Conservation (phyloP, 2,888 invertebrate species). For the Oscheius myriophilus region DNA sequence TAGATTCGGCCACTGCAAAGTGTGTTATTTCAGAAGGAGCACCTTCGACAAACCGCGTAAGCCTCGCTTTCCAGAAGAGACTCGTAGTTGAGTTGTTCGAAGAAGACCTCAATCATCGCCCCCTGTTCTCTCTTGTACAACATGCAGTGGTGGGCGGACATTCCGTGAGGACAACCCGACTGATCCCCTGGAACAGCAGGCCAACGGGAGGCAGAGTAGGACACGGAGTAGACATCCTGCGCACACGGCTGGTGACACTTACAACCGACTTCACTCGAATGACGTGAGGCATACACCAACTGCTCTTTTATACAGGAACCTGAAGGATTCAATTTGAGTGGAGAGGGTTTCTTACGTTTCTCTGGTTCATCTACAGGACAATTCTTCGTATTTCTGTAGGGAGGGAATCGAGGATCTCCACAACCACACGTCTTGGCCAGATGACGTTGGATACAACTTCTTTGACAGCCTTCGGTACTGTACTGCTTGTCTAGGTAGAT, state of each 20-base stretch:
- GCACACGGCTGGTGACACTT: conserved; percentile 68
- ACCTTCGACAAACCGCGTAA: conserved; percentile 53
- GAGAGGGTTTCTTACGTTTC: conserved; percentile 39
- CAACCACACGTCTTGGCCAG: conserved; percentile 63
- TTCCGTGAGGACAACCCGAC: conserved; percentile 59
- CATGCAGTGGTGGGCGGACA: conserved; percentile 58
- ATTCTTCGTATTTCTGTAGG: conserved; percentile 50
- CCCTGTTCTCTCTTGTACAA: conserved; percentile 66
- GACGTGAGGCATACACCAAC: conserved; percentile 52
- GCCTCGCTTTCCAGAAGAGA: conserved; percentile 67
- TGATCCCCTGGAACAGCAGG: conserved; percentile 52
- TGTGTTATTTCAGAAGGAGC: not conserved
- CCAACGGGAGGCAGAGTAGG: conserved; percentile 62
- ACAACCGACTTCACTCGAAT: conserved; percentile 52
- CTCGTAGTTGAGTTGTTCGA: conserved; percentile 69
- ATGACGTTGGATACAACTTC: conserved; percentile 64
- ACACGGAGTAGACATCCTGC: conserved; percentile 65
- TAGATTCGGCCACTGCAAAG: conserved; percentile 63
- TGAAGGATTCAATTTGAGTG: too few relatives aligned
- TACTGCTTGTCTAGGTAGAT: conserved; percentile 65
- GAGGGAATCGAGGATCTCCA: conserved; percentile 69
- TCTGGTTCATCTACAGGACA: conserved; percentile 65
- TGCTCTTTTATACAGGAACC: conserved; percentile 63
- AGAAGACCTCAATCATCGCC: conserved; percentile 69
- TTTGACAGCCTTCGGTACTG: conserved; percentile 67